Base-by-base conservation (phyloP, 2,888 invertebrate genomes). In the Coelopa pilipes region DNA sequence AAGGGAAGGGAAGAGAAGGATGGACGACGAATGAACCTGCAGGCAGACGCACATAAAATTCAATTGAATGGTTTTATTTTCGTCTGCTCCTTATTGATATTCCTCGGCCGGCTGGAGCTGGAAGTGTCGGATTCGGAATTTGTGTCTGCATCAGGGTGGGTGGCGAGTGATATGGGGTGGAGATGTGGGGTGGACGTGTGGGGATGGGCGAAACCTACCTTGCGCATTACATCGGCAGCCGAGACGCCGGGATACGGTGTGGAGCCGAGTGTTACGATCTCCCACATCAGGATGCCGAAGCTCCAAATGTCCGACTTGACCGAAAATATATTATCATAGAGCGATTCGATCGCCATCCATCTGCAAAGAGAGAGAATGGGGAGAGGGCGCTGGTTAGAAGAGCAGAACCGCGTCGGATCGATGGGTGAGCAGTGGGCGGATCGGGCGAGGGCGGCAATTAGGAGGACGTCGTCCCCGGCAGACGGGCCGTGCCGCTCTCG, bases 281-380 rank as follows among this genome's bases (percentile, higher is more conserved):
- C 98, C 98, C 98, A 98, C 82, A 97, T 92, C 12, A 98, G 90
- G 15, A 98, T 93, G 0, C 97, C 97, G 82, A 97, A 98, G 81
- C 97, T 96, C 97, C 97, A 98, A 62, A 97, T 94, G 85, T 98
- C 98, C 1, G 96, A 96, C 87, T 97, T 96, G 1, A 94, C 93
- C 13, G 96, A 96, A 88, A 96, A 98, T 83, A 97, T 92, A 84
- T 97, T 97, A 85, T 98, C 97, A 86, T 95, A 96, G 1, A 98
- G 90, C 1, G 97, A 96, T 84, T 98, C 98, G 0, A 96, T 96
- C 0, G 97, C 96, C 97, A 98, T 97, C 98, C 98, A 98, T 86
- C 97, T 91, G 85, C 1, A 65, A 21, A 65, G 69, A 72, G 74
- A 4, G 21, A 55, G 13, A 49, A n/a, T n/a, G n/a, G n/a, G n/a